A percentile compares a stretch with the other conserved stretches of the same genome.
Evolutionary conservation across 2,797 vertebrate species (phyloP).

Genomic region (Chaunax sp.): DNA sequence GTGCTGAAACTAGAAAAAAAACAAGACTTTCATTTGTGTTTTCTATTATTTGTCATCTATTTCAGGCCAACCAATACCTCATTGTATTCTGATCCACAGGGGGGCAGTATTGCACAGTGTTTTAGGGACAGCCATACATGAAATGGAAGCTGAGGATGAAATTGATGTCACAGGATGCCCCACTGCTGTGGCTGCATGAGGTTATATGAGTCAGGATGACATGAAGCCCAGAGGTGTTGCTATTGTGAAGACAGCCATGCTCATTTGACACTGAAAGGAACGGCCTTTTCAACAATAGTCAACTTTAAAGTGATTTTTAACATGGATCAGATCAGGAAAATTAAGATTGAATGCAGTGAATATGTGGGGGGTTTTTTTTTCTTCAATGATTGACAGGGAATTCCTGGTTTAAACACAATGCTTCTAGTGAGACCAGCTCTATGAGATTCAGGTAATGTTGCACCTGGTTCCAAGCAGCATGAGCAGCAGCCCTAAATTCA

Average conservation of each 20-base stretch:
- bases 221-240: not conserved
- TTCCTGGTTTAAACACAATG: too few relatives aligned
- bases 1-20: not conserved
- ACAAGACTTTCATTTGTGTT: not conserved
- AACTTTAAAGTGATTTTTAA: not conserved
- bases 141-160: conserved; percentile 16
- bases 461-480: too few relatives aligned
- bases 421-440: too few relatives aligned
- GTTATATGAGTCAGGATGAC: conserved; percentile 18
- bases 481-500: too few relatives aligned
- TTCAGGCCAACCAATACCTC: not conserved
- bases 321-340: not conserved
- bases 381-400: too few relatives aligned
- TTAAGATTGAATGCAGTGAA: not conserved
- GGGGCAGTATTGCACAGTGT: conserved; percentile 73
- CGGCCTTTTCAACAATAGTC: too few relatives aligned
- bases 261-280: not conserved
- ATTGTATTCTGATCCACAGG: conserved; percentile 64
- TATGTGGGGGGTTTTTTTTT: too few relatives aligned
- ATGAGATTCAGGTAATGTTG: too few relatives aligned
- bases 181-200: not conserved
- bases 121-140: not conserved
- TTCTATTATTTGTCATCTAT: conserved; percentile 6
- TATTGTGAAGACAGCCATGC: not conserved
- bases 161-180: conserved; percentile 18